Percentiles rank a stretch among this genome's conserved stretches.
phyloP scores from a whole-genome alignment of 2,113 vertebrate genomes.

The Bagarius yarrelli region DNA sequence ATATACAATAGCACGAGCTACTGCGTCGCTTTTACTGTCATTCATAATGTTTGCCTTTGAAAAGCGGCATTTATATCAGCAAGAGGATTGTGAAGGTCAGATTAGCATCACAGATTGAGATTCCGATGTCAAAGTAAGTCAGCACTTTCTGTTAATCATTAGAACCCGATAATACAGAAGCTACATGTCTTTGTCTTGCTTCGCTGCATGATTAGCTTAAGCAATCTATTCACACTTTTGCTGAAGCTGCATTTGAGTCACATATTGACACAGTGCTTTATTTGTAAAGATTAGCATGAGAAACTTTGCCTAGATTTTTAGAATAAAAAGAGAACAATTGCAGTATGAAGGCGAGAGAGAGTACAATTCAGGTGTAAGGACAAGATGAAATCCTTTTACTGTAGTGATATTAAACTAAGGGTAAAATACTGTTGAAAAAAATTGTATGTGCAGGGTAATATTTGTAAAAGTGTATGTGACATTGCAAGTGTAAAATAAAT shows the following conservation, averaged over 20 bases:
- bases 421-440: too few relatives aligned
- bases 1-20: neutral
- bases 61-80: neutral
- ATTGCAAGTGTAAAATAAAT: too few relatives aligned
- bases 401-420: neutral
- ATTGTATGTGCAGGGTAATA: too few relatives aligned
- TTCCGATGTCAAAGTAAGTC: conserved; percentile 20
- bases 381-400: neutral
- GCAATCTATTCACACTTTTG: conserved; percentile 24
- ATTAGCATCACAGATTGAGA: conserved; percentile 27
- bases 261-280: neutral
- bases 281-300: neutral
- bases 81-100: conserved; percentile 18
- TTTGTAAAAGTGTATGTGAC: too few relatives aligned
- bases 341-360: neutral
- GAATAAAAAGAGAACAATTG: neutral
- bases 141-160: conserved; percentile 41
- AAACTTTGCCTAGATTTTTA: neutral
- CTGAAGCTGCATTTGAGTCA: conserved; percentile 38
- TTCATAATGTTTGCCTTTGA: neutral
- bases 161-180: conserved; percentile 21
- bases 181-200: conserved; percentile 22
- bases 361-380: neutral
- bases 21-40: neutral
- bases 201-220: conserved; percentile 3